phyloP scores from a whole-genome alignment of 2,888 invertebrate species.

The Agrochola lychnidis region DNA sequence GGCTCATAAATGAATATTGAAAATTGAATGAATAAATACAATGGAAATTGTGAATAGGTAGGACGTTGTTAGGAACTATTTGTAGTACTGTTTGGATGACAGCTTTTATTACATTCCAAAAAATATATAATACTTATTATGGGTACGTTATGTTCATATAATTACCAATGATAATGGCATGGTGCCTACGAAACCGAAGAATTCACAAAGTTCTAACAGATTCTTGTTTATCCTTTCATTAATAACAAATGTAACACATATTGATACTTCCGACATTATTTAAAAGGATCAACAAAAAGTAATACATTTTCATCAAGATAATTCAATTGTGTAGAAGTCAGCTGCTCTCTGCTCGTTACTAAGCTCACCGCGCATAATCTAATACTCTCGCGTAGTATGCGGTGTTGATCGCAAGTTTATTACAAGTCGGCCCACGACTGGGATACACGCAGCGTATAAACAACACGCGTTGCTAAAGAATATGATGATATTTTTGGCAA shows the following conservation, averaged over 20 bases:
- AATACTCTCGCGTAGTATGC: slow-evolving; percentile 67
- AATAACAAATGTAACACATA: slow-evolving; percentile 29
- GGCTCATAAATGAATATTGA: slow-evolving; percentile 27
- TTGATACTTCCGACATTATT: slow-evolving; percentile 59
- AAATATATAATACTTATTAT: not conserved
- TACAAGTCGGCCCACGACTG: slow-evolving; percentile 48
- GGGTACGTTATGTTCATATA: not conserved
- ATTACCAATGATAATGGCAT: not conserved
- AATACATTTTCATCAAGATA: slow-evolving; percentile 76
- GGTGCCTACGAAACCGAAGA: not conserved
- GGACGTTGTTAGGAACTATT: slow-evolving; percentile 4
- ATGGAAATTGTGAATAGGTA: not conserved
- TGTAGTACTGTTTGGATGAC: not conserved
- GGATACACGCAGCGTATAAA: slow-evolving; percentile 29
- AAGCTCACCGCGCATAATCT: slow-evolving; percentile 71
- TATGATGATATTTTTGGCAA: not conserved
- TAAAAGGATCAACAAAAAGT: slow-evolving; percentile 67
- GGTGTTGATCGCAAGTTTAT: slow-evolving; percentile 70
- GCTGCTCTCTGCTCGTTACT: slow-evolving; percentile 72
- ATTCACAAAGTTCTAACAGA: not conserved
- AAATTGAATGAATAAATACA: slow-evolving; percentile 32
- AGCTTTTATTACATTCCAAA: not conserved
- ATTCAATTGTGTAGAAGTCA: slow-evolving; percentile 72
- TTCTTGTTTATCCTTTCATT: slow-evolving; percentile 15
- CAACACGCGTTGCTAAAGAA: slow-evolving; percentile 13